Evolutionary conservation across 2,888 invertebrate species (phyloP), one percentile per base, ranked within the genome.

Genomic region (Apamea crenata): DNA sequence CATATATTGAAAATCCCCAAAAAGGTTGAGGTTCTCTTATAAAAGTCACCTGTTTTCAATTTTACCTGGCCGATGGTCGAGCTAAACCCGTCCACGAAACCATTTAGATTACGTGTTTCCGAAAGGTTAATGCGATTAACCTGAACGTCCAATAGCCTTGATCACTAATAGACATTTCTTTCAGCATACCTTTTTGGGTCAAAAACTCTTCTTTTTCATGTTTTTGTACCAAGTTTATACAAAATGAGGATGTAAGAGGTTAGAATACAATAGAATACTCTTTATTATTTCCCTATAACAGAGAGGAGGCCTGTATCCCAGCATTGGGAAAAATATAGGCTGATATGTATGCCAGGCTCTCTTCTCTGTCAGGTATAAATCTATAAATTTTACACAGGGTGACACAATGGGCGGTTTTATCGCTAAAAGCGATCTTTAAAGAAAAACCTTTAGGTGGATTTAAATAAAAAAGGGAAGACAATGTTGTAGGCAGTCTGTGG

Each of bases 101-200:
- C 80, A 84, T 88, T 87, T 79, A 81, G 84, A 82, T 87, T 82
- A 88, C 87, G 85, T 84, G 77, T 79, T 83, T 63, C 74, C 14
- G 76, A 88, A 81, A 81, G 79, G 82, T 84, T 84, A 88, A 87
- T 84, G 74, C 65, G 74, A 88, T 87, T 88, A 84, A 71, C 66
- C 29, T 74, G 82, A 32, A 70, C 61, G 65, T 44, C 25, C 61
- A 36, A 65, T 77, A 74, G 53, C 84, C 86, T 82, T 78, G 74
- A 78, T 86, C 68, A 78, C 18, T 75, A 66, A 69, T 73, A 84
- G 40, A 44, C 25, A 67, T 61, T 77, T 86, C 71, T 83, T 84
- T 84, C 71, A 73, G 66, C 67, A 40, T 32, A 74, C 70, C 56
- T 67, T 81, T 81, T 72, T 69, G 50, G 71, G 65, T 75, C 36